Percentiles rank a stretch among this genome's conserved stretches.
Evolutionary conservation across 2,888 invertebrate species (phyloP).

Genomic region (Pemphredon lugubris): DNA sequence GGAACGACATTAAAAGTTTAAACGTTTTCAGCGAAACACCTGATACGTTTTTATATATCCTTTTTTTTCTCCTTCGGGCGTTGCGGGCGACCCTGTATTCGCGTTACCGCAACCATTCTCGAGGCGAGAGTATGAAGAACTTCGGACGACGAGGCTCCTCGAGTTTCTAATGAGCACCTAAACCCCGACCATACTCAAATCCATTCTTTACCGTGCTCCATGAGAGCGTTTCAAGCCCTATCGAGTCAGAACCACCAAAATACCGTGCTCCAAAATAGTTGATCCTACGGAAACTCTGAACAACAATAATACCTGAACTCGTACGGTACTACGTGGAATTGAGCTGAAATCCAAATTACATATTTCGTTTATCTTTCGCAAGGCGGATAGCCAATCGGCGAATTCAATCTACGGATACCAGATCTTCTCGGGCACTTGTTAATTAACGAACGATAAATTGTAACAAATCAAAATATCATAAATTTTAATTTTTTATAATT

Average conservation of each 20-base stretch:
- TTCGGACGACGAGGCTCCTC: conserved; percentile 9
- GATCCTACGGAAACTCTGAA: conserved; percentile 28
- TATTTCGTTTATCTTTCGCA: too few relatives aligned
- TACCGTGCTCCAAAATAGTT: conserved; percentile 40
- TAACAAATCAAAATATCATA: too few relatives aligned
- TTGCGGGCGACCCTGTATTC: not conserved
- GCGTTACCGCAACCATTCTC: not conserved
- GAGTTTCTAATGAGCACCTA: conserved; percentile 42
- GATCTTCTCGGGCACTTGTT: too few relatives aligned
- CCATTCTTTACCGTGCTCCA: conserved; percentile 15
- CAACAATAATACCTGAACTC: not conserved
- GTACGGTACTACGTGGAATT: not conserved
- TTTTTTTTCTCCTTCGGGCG: not conserved
- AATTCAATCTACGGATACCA: too few relatives aligned
- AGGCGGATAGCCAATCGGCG: too few relatives aligned
- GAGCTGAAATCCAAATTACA: conserved; percentile 5
- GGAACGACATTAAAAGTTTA: conserved; percentile 45
- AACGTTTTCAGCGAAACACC: conserved; percentile 35
- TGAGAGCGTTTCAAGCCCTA: conserved; percentile 9
- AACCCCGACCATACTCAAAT: conserved; percentile 13
- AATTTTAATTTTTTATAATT: too few relatives aligned
- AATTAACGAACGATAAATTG: too few relatives aligned
- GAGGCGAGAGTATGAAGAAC: conserved; percentile 5
- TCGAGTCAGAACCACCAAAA: conserved; percentile 27
- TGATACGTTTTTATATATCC: conserved; percentile 18